These are phyloP conservation scores for Cricetomys ansorgei DNA, from an alignment of 2,113 vertebrate genomes.

Conservation along the genomic window DNA sequence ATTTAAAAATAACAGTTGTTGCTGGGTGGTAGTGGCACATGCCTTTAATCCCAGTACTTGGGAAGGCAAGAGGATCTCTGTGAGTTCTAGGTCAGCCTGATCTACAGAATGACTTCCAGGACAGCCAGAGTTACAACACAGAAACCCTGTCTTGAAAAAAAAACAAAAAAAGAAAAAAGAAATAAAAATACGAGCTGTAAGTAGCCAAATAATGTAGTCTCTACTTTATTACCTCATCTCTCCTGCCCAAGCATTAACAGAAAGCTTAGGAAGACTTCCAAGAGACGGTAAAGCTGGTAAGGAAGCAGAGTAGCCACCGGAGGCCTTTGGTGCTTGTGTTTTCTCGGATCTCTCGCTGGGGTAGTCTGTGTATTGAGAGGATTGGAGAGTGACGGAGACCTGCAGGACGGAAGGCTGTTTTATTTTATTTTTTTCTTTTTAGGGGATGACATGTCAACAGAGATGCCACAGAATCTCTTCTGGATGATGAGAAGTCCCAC, in stretches of 20 bases:
- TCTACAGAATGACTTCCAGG: too few species aligned
- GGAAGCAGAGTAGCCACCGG: neutral
- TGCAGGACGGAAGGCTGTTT: neutral
- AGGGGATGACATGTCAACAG: neutral
- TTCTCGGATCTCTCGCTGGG: neutral
- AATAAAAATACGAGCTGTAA: constrained; percentile 53
- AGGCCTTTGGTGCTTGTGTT: neutral
- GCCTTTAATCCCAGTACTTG: too few species aligned
- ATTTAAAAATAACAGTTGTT: constrained; percentile 67
- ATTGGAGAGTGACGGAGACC: neutral
- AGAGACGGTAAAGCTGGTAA: constrained; percentile 12
- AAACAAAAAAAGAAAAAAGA: too few species aligned
- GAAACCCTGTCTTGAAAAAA: too few species aligned
- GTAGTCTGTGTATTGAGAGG: neutral
- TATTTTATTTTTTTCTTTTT: constrained; percentile 21
- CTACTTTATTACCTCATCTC: neutral
- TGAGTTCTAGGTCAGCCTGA: too few species aligned
- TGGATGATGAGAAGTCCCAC: neutral
- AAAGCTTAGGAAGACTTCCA: constrained; percentile 52
- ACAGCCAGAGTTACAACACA: too few species aligned
- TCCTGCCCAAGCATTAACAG: neutral
- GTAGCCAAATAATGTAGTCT: constrained; percentile 19
- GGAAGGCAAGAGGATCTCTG: too few species aligned
- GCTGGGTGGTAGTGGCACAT: too few species aligned
- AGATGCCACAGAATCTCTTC: neutral